A percentile compares a stretch with the other conserved stretches of the same genome.
Conservation (phyloP, 2,797 vertebrate genomes). For the Rallus crepitans region DNA sequence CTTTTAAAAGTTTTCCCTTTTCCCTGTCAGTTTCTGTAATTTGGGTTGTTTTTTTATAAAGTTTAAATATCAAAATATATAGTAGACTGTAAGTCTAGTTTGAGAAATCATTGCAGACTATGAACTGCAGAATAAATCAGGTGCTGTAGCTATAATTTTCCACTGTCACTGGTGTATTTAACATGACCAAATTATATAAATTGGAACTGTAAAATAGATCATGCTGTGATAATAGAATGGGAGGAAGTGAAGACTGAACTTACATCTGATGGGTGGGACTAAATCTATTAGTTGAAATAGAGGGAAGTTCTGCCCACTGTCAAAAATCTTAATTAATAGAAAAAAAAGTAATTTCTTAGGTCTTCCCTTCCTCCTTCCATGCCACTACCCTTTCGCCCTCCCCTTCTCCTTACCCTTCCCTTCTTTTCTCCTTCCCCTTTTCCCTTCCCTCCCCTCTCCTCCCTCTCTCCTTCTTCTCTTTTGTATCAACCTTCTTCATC, state of each 20-base stretch:
- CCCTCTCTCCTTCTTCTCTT: too few relatives aligned
- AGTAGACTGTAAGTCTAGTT: neutral
- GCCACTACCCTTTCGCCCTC: too few relatives aligned
- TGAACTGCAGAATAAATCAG: neutral
- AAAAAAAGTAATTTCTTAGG: neutral
- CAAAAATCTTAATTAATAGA: neutral
- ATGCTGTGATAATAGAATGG: neutral
- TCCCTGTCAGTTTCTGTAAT: neutral
- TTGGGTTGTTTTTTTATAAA: neutral
- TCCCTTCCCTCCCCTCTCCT: neutral
- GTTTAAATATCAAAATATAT: neutral
- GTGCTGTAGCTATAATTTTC: neutral
- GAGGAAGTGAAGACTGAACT: neutral
- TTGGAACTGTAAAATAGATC: neutral
- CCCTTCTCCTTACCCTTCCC: too few relatives aligned
- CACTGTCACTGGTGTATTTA: neutral
- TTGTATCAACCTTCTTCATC: too few relatives aligned
- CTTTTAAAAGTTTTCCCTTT: neutral
- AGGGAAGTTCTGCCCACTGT: neutral
- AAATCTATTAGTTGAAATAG: neutral
- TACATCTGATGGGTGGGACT: neutral
- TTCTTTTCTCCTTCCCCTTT: neutral
- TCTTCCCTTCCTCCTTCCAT: too few relatives aligned
- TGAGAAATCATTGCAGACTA: neutral
- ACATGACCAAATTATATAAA: neutral